Evolutionary conservation across 2,888 invertebrate genomes (phyloP).

Genomic region (Sussaba pulchella): DNA sequence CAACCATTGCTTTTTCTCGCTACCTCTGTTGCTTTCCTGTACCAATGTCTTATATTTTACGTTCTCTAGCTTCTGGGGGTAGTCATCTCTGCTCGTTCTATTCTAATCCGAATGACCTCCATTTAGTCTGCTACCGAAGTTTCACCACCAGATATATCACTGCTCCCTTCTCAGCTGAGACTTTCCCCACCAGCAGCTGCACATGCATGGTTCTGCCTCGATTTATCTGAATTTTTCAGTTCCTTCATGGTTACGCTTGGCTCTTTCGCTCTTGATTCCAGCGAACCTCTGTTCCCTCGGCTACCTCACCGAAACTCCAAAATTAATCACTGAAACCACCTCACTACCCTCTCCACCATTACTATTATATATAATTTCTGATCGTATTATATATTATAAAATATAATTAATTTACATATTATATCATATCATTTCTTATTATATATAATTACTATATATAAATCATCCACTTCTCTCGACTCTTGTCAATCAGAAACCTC

Average conservation of each 20-base stretch:
- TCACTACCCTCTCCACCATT: too few species aligned
- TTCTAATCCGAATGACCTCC: constrained; percentile 4
- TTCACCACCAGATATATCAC: not conserved
- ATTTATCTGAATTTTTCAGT: constrained; percentile 3
- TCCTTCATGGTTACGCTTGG: too few species aligned
- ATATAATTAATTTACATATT: too few species aligned
- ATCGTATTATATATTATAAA: too few species aligned
- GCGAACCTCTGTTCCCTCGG: too few species aligned
- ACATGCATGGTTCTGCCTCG: constrained; percentile 11
- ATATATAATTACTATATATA: too few species aligned
- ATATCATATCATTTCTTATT: too few species aligned
- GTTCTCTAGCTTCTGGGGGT: not conserved
- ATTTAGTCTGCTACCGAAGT: not conserved
- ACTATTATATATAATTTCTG: too few species aligned
- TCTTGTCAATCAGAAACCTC: not conserved
- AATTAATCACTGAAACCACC: too few species aligned
- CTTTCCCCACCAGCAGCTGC: not conserved
- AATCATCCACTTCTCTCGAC: too few species aligned
- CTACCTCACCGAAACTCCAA: too few species aligned
- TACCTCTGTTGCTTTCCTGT: not conserved
- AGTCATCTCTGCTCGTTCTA: not conserved
- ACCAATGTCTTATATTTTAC: constrained; percentile 14
- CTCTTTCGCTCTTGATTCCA: too few species aligned
- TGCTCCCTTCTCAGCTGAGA: not conserved
- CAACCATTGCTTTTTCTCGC: constrained; percentile 23